Evolutionary conservation across 2,888 invertebrate species (phyloP).

Genomic region (Himalopsyche kuldschensis): DNA sequence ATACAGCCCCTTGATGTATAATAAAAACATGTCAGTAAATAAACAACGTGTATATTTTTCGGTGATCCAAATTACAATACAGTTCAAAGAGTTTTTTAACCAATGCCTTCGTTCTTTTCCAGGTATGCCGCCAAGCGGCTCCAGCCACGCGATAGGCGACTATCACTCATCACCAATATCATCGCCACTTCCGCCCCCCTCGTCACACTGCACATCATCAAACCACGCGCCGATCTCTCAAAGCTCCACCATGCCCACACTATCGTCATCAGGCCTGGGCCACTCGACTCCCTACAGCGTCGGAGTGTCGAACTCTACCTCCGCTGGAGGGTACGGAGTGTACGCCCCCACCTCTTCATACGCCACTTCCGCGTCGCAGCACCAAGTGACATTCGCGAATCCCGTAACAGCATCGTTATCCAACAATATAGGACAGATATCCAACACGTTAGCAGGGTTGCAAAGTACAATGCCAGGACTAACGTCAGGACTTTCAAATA

Average conservation of each 20-base stretch:
- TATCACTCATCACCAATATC: conserved; percentile 65
- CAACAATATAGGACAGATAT: conserved; percentile 57
- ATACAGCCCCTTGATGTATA: no score
- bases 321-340: conserved; percentile 53
- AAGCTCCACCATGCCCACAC: conserved; percentile 66
- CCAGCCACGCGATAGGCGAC: conserved; percentile 70
- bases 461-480: conserved; percentile 57
- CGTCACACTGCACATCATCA: conserved; percentile 54
- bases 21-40: no score
- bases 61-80: no score
- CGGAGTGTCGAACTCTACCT: conserved; percentile 54
- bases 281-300: conserved; percentile 50
- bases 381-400: conserved; percentile 59
- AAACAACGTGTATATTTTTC: no score
- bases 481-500: conserved; percentile 52
- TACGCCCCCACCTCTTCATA: conserved; percentile 57
- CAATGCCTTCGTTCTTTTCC: conserved; percentile 40
- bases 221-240: conserved; percentile 59
- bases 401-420: conserved; percentile 57
- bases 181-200: conserved; percentile 60
- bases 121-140: conserved; percentile 69
- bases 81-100: no score
- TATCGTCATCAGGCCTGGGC: conserved; percentile 55
- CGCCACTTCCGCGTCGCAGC: conserved; percentile 53
- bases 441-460: conserved; percentile 55